A percentile compares a stretch with the other conserved stretches of the same genome.
phyloP scores from a whole-genome alignment of 2,888 invertebrate species.

The Eupelmus urozonus region DNA sequence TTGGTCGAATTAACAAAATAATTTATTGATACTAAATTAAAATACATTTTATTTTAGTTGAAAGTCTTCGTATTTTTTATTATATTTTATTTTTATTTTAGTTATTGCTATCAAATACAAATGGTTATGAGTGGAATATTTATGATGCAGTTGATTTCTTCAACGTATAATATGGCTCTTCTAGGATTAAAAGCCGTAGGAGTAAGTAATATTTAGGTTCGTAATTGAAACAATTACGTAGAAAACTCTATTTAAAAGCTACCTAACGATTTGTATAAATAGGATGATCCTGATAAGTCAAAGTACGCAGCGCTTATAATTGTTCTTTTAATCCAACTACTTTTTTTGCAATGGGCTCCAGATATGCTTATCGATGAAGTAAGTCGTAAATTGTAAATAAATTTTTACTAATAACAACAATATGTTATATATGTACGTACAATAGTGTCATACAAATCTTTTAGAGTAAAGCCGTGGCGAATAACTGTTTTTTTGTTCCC shows the following conservation, averaged over 20 bases:
- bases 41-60: too few relatives aligned
- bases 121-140: neutral
- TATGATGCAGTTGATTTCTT: conserved; percentile 5
- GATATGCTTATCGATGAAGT: conserved; percentile 27
- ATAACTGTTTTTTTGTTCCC: neutral
- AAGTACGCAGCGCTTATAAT: conserved; percentile 8
- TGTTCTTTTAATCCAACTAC: conserved; percentile 3
- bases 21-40: too few relatives aligned
- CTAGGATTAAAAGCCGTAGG: conserved; percentile 16
- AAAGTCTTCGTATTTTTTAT: too few relatives aligned
- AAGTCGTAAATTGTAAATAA: conserved; percentile 12
- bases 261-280: too few relatives aligned
- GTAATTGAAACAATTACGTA: too few relatives aligned
- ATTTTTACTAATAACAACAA: neutral
- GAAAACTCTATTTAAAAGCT: too few relatives aligned
- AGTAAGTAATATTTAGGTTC: neutral
- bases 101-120: conserved; percentile 9
- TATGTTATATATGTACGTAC: neutral
- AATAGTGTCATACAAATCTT: neutral
- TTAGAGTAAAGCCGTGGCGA: conserved; percentile 8
- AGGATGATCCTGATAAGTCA: conserved; percentile 22
- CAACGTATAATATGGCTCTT: conserved; percentile 25
- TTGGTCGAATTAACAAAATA: too few relatives aligned
- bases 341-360: conserved; percentile 33
- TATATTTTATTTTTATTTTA: neutral